These are phyloP conservation scores for Temnothorax unifasciatus DNA, from an alignment of 2,888 invertebrate genomes.

Conservation along the genomic window DNA sequence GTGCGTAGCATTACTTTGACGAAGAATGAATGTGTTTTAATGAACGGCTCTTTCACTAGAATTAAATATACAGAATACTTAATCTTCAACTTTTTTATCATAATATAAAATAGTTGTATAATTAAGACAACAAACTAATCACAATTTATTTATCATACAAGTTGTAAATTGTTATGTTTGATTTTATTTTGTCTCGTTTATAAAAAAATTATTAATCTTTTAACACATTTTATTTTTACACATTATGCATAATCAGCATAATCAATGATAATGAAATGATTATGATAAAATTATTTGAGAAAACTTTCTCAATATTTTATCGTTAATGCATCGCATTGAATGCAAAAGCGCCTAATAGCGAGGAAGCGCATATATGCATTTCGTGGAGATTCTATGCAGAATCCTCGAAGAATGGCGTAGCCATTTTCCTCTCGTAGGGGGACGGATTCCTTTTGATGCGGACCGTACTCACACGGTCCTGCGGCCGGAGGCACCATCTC, in stretches of 20 bases:
- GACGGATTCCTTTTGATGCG: conserved; percentile 72
- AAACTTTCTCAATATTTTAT: neutral
- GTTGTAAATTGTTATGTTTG: neutral
- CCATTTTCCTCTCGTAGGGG: conserved; percentile 49
- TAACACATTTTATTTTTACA: neutral
- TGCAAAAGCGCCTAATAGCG: neutral
- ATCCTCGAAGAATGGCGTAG: neutral
- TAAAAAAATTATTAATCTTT: conserved; percentile 8
- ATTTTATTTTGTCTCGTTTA: neutral
- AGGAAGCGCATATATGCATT: neutral
- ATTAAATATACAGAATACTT: neutral
- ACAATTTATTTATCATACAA: neutral
- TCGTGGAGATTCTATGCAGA: conserved; percentile 15
- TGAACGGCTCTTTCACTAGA: neutral
- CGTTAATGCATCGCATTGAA: neutral
- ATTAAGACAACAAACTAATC: neutral
- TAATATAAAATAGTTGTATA: neutral
- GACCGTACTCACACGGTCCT: conserved; percentile 77
- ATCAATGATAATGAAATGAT: neutral
- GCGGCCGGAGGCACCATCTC: conserved; percentile 84
- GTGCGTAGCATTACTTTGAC: neutral
- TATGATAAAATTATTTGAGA: neutral
- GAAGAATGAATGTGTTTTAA: neutral
- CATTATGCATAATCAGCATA: neutral
- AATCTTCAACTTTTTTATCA: neutral